Evolutionary conservation across 1,140 invertebrate genomes (phyloP), one percentile per base, ranked within the genome.

Genomic region (Bathynomus jamesi): DNA sequence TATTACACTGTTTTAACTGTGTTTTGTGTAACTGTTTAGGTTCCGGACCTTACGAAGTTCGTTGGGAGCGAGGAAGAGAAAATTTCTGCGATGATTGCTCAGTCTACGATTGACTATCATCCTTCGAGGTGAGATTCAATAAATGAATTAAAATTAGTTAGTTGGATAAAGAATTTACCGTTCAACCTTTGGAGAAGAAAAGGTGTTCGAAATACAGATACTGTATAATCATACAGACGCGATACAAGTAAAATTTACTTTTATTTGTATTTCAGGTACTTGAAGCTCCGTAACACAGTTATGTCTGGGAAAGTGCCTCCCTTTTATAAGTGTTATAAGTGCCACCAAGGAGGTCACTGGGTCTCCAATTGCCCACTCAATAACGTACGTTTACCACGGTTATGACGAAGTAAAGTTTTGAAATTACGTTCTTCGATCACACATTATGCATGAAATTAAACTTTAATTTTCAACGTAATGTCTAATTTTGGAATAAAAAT

Each of bases 281-380:
- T 91, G 79, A 92, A 92, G 83, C 90, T 94, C 80, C 87, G 89
- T 79, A 91, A 91, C 68, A 88, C 90, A 31, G 91, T 89, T 83
- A 92, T 94, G 84, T 87, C 89, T 79, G 95, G 94, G 65, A 89
- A 89, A 78, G 92, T 97, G 32, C 95, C 95, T 63, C 82, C 89
- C 29, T 90, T 89, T 80, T 98, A 98, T 82, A 87, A 91, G 62
- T 98, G 96, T 83, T 93, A 91, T 80, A 93, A 93, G 80, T 98
- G 95, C 82, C 89, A 93, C 79, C 90, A 94, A 81, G 86, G 87
- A 72, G 95, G 95, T 1, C 95, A 98, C 84, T 98, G 94, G 92
- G 96, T 96, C 68, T 95, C 94, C 82, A 92, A 95, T 82, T 98
- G 95, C 81, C 92, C 93, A 17, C 83, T 90, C 21, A 79, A 79